phyloP scores from a whole-genome alignment of 2,888 invertebrate genomes.

The Miltochrista miniata region DNA sequence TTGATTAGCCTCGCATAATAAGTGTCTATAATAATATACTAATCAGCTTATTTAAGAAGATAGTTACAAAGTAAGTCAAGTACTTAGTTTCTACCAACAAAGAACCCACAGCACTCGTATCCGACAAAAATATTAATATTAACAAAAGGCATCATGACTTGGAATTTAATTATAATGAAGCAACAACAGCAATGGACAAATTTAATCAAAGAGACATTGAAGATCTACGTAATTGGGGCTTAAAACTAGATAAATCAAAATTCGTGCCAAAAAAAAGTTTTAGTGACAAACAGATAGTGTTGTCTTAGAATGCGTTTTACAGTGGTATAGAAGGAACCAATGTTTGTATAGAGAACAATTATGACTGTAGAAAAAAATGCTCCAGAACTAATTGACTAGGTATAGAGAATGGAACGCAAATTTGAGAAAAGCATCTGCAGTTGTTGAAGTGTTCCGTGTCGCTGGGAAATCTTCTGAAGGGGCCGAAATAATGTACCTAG shows the following conservation, averaged over 20 bases:
- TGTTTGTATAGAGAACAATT: constrained; percentile 85
- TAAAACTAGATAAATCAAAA: constrained; percentile 72
- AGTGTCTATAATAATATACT: no score
- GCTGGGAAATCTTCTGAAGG: constrained; percentile 10
- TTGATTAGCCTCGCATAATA: background rate
- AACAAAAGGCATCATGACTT: constrained; percentile 64
- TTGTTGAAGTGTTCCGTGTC: constrained; percentile 39
- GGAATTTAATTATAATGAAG: constrained; percentile 69
- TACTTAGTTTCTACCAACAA: background rate
- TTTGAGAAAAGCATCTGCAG: constrained; percentile 72
- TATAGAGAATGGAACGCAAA: constrained; percentile 79
- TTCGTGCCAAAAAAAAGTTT: constrained; percentile 79
- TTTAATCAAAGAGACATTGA: constrained; percentile 78
- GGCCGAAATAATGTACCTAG: constrained; percentile 6
- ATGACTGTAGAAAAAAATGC: constrained; percentile 80
- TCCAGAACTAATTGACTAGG: constrained; percentile 86
- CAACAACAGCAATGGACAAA: constrained; percentile 70
- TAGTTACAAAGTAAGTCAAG: background rate
- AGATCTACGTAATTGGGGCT: constrained; percentile 69
- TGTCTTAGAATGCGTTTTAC: constrained; percentile 87
- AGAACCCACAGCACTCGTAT: background rate
- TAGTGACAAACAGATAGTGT: constrained; percentile 84
- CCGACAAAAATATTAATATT: no score
- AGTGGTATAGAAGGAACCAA: constrained; percentile 84
- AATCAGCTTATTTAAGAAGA: background rate